Percentiles rank a stretch among this genome's conserved stretches.
Evolutionary conservation across 2,113 vertebrate species (phyloP).

Genomic region (Trinectes maculatus): DNA sequence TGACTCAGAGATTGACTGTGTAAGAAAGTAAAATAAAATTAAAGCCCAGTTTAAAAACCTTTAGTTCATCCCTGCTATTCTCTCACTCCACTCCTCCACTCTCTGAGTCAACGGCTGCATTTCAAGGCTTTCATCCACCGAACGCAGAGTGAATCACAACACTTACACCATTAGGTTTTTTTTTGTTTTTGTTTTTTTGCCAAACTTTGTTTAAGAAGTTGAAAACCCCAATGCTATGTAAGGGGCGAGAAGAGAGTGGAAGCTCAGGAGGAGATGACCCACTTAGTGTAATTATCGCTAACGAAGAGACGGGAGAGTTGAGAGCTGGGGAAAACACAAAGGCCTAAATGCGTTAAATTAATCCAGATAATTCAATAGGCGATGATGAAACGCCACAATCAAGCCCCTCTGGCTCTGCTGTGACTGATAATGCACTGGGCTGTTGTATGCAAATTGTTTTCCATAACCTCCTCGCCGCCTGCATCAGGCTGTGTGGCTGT

Average conservation of each 20-base stretch:
- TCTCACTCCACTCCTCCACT: conserved; percentile 65
- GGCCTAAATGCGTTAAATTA: conserved; percentile 82
- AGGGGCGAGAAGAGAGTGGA: conserved; percentile 41
- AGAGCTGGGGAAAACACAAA: conserved; percentile 74
- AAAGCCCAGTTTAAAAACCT: conserved; percentile 58
- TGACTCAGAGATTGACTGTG: conserved; percentile 50
- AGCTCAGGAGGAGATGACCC: conserved; percentile 74
- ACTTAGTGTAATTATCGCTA: conserved; percentile 81
- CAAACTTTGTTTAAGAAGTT: conserved; percentile 80
- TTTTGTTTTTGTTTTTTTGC: background rate
- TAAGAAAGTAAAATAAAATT: conserved; percentile 57
- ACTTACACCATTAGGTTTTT: conserved; percentile 63
- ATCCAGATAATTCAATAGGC: conserved; percentile 81
- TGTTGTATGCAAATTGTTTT: conserved; percentile 68
- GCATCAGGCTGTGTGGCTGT: conserved; percentile 32
- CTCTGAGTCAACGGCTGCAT: conserved; percentile 73
- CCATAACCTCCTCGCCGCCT: conserved; percentile 62
- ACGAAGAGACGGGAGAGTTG: conserved; percentile 76
- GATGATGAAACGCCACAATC: conserved; percentile 79
- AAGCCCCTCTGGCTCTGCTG: conserved; percentile 69
- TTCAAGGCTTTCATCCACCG: conserved; percentile 57
- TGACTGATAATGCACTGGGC: conserved; percentile 72
- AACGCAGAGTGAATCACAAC: conserved; percentile 67
- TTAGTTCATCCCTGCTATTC: conserved; percentile 45
- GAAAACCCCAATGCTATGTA: conserved; percentile 57